Conservation (phyloP, 2,113 vertebrate genomes). For the Apaloderma vittatum region DNA sequence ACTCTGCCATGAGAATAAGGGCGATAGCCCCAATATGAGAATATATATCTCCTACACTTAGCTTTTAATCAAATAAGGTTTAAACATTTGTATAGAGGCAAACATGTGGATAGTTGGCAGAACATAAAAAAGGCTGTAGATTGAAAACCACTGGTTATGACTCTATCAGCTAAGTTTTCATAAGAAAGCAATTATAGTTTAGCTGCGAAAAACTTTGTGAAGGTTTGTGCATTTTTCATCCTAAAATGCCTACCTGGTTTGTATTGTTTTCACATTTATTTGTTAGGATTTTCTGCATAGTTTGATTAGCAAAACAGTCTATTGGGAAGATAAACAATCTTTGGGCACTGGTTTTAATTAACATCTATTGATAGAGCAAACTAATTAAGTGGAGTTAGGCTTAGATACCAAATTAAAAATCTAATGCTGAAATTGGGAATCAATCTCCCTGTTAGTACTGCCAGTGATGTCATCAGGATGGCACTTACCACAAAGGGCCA, state of each 20-base stretch:
- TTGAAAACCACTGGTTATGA: background rate
- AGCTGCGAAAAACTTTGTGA: background rate
- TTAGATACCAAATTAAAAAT: constrained; percentile 11
- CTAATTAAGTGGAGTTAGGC: background rate
- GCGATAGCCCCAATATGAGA: background rate
- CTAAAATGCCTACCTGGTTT: background rate
- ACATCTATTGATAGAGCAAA: background rate
- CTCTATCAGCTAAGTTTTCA: background rate
- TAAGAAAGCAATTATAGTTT: background rate
- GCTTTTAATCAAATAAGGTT: background rate
- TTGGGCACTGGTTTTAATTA: background rate
- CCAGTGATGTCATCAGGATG: background rate
- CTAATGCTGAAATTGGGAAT: constrained; percentile 2
- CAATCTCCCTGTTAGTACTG: background rate
- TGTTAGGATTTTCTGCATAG: background rate
- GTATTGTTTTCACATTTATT: background rate
- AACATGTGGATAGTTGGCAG: background rate
- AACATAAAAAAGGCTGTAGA: background rate
- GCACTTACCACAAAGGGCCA: background rate
- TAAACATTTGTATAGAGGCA: background rate
- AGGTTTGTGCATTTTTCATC: background rate
- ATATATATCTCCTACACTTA: background rate
- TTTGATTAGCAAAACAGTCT: background rate
- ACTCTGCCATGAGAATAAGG: background rate
- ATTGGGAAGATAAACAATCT: background rate